A percentile compares a stretch with the other conserved stretches of the same genome.
These are phyloP conservation scores for Laticauda laticaudata DNA, from an alignment of 2,113 vertebrate species.

Conservation along the genomic window DNA sequence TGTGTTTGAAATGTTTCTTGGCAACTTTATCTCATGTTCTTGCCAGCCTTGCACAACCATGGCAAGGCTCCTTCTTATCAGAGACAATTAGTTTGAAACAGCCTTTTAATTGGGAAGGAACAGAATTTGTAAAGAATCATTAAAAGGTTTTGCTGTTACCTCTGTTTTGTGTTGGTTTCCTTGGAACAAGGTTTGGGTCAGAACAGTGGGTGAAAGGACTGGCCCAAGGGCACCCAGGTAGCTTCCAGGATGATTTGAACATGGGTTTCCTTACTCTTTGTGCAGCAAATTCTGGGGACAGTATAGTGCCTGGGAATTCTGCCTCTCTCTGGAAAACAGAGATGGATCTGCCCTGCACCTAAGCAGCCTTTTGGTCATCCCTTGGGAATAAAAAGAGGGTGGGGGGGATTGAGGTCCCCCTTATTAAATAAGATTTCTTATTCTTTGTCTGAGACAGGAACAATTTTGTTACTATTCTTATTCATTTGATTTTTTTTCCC, in stretches of 20 bases:
- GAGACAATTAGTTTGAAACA: too few relatives aligned
- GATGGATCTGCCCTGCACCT: background rate
- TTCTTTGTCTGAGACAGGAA: background rate
- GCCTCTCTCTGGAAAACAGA: background rate
- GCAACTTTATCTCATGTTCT: too few relatives aligned
- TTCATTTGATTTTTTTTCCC: background rate
- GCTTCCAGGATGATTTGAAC: background rate
- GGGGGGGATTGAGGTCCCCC: background rate
- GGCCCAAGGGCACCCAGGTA: background rate
- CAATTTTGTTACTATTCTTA: background rate
- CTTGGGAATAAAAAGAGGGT: background rate
- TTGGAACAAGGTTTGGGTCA: too few relatives aligned
- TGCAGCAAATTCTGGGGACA: background rate
- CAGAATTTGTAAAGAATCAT: too few relatives aligned
- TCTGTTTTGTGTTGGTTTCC: too few relatives aligned
- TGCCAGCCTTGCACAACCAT: too few relatives aligned
- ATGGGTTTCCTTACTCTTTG: background rate
- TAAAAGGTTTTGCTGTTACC: too few relatives aligned
- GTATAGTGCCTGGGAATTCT: background rate
- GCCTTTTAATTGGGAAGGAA: too few relatives aligned
- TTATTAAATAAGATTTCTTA: background rate
- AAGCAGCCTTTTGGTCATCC: background rate
- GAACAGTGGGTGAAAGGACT: background rate
- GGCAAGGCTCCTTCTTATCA: too few relatives aligned
- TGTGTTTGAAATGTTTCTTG: too few relatives aligned